Evolutionary conservation across 2,113 vertebrate genomes (phyloP).

Genomic region (Semnornis frantzii): DNA sequence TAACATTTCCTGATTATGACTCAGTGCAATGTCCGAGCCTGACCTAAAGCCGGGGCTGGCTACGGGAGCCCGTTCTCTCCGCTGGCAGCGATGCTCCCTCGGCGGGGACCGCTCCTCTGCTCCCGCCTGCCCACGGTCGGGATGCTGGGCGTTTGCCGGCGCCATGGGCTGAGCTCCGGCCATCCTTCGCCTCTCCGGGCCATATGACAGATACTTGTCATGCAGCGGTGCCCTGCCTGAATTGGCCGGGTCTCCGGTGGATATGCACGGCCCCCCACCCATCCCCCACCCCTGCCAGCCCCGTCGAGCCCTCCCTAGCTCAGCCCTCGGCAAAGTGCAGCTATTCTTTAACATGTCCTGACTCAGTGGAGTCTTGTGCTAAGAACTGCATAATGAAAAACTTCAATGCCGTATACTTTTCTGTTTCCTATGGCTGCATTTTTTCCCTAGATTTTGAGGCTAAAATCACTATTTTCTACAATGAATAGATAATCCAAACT

Average conservation of each 20-base stretch:
- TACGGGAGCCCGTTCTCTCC: not conserved
- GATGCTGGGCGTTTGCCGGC: not conserved
- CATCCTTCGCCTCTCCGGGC: not conserved
- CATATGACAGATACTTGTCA: not conserved
- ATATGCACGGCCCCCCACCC: slow-evolving; percentile 9
- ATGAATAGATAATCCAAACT: not conserved
- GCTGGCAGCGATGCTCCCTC: not conserved
- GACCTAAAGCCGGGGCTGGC: not conserved
- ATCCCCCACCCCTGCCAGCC: not conserved
- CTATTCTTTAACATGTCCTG: not conserved
- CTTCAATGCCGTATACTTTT: not conserved
- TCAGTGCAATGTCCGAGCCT: not conserved
- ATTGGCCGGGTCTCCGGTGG: not conserved
- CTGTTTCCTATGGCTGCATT: not conserved
- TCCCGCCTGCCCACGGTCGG: not conserved
- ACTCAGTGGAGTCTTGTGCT: not conserved
- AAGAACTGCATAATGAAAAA: not conserved
- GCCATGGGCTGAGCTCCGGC: not conserved
- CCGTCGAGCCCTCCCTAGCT: slow-evolving; percentile 18
- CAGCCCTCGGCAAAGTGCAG: slow-evolving; percentile 58
- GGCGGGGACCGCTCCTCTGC: not conserved
- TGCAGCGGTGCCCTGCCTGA: slow-evolving; percentile 7
- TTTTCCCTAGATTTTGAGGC: not conserved
- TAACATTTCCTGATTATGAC: not conserved
- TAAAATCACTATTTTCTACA: not conserved